Base-by-base conservation (phyloP, 2,113 vertebrate species). In the Pampusana beccarii region DNA sequence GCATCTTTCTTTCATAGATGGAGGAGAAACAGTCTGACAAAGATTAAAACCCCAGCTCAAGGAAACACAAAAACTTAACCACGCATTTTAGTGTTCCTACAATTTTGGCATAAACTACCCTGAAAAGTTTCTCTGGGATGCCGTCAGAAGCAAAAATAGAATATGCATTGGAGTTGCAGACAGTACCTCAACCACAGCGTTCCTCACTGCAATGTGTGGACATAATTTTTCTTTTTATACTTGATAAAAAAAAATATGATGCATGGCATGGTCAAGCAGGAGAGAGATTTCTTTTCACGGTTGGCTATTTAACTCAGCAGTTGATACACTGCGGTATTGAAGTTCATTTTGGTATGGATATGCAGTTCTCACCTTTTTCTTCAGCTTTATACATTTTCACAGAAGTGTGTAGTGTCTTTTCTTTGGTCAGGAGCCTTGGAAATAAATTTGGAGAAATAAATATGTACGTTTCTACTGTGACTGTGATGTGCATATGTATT, bases 101-200 rank as follows among this genome's bases (percentile, higher is more conserved):
- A 57, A 89, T 79, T 96, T 93, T 94, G 92, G 42, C 73, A 48
- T 44, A 29, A 84, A 42, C 25, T n/a, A 1, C 40, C 74, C 23
- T 16, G 33, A 61, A 65, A 70, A 58, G 53, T 94, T 78, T 94
- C 73, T 85, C n/a, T 85, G 86, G 54, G 70, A 50, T 23, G 31
- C 57, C 57, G 69, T 89, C 44, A 84, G 40, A 91, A 26, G 25
- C 73, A 48, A 92, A 93, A 96, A 81, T n/a, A 89, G 53, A 88
- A 69, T 13, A 53, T 4, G 36, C 15, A 4, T 75, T 50, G 46
- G 65, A 58, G 40, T 58, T 93, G 72, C 73, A 94, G 88, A 84
- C 77, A 46, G 58, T 81, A 56, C 86, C 65, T 96, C 94, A 93
- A 73, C 44, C 46, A 4, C 33, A 62, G 26, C 10, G 33, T 46